Conservation (phyloP, 2,888 invertebrate species). For the Sphaerophoria rueppellii region DNA sequence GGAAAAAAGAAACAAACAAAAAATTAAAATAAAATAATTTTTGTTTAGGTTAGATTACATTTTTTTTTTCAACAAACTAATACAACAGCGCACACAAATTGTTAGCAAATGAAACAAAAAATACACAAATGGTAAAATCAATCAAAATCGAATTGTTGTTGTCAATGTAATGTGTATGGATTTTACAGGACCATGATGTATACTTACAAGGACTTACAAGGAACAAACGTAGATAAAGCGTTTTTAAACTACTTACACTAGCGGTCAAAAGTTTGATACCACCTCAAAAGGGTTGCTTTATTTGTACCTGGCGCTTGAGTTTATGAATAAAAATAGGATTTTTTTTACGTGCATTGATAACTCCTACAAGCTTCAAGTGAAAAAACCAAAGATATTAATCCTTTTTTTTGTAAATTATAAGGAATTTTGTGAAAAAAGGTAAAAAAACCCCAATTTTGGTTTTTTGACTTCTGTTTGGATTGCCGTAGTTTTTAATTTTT, state of each 20-base stretch:
- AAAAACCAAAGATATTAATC: too few relatives aligned
- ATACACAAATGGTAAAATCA: conserved; percentile 8
- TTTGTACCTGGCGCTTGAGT: too few relatives aligned
- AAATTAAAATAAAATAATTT: conserved; percentile 55
- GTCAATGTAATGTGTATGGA: conserved; percentile 6
- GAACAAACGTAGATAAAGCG: conserved; percentile 26
- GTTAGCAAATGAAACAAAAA: conserved; percentile 41
- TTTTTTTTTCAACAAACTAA: conserved; percentile 32
- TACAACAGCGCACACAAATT: conserved; percentile 31
- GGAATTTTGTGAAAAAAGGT: too few relatives aligned
- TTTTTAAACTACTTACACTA: conserved; percentile 26
- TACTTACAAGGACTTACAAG: conserved; percentile 62
- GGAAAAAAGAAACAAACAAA: conserved; percentile 59
- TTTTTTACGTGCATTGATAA: too few relatives aligned
- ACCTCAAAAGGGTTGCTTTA: too few relatives aligned
- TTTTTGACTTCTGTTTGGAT: too few relatives aligned
- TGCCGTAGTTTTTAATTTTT: too few relatives aligned
- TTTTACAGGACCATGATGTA: not conserved
- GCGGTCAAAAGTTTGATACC: too few relatives aligned
- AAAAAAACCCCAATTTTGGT: too few relatives aligned
- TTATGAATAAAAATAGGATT: too few relatives aligned
- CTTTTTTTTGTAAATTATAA: too few relatives aligned
- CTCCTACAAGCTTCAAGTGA: too few relatives aligned
- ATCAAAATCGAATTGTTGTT: conserved; percentile 5
- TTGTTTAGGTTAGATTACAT: not conserved